These are phyloP conservation scores for Channa striata DNA, from an alignment of 2,797 vertebrate genomes.

Conservation along the genomic window DNA sequence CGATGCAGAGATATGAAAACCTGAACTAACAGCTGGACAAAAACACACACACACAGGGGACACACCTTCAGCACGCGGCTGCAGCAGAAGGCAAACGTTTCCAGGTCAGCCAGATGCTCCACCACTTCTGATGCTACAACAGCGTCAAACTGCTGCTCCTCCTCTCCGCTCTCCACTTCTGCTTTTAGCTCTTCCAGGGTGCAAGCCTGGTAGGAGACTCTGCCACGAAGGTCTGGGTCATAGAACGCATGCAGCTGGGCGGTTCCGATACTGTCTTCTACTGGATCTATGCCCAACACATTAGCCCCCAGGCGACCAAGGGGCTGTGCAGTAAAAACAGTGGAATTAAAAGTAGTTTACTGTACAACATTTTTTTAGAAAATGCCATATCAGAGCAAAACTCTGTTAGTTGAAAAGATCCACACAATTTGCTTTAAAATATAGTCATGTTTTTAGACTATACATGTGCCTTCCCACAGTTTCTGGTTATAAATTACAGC, in stretches of 20 bases:
- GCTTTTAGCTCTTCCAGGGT: conserved; percentile 90
- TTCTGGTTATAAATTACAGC: too few relatives aligned
- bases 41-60: conserved; percentile 1
- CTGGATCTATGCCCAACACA: conserved; percentile 93
- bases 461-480: too few relatives aligned
- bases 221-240: conserved; percentile 87
- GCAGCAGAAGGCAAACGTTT: conserved; percentile 91
- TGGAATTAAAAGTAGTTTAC: background rate
- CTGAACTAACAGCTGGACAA: conserved; percentile 27
- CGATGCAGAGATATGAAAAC: conserved; percentile 23
- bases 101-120: conserved; percentile 93
- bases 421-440: too few relatives aligned
- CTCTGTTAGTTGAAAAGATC: too few relatives aligned
- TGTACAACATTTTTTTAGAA: too few relatives aligned
- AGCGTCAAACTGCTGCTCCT: conserved; percentile 87
- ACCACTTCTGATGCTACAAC: conserved; percentile 96
- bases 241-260: conserved; percentile 89
- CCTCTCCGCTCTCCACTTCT: conserved; percentile 72
- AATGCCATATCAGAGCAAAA: too few relatives aligned
- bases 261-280: conserved; percentile 91
- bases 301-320: conserved; percentile 93
- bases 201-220: conserved; percentile 88
- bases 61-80: conserved; percentile 91
- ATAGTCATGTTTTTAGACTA: too few relatives aligned
- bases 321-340: conserved; percentile 81